These are phyloP conservation scores for Thaumatotibia leucotreta DNA, from an alignment of 1,140 invertebrate species.

Conservation along the genomic window DNA sequence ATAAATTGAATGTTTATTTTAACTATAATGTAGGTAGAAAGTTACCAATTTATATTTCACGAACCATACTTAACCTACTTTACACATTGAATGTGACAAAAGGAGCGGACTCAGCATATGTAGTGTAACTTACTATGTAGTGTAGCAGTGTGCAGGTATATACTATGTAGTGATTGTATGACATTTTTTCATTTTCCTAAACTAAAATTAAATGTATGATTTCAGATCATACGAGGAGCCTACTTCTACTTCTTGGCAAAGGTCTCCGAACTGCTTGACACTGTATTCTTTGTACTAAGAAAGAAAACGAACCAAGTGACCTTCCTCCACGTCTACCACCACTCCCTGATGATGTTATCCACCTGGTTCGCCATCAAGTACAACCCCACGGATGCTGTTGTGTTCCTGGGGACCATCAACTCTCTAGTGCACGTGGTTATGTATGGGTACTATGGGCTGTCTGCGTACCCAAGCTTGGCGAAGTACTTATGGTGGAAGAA, in stretches of 20 bases:
- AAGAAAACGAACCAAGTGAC: slow-evolving; percentile 87
- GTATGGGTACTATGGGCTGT: slow-evolving; percentile 89
- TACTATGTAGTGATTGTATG: no score
- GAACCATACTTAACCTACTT: no score
- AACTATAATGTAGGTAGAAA: no score
- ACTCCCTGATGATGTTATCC: slow-evolving; percentile 78
- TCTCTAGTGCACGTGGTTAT: slow-evolving; percentile 85
- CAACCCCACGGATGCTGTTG: slow-evolving; percentile 69
- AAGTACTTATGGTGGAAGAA: slow-evolving; percentile 95
- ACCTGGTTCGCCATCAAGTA: slow-evolving; percentile 75
- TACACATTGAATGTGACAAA: no score
- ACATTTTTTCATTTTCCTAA: no score
- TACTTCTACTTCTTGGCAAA: slow-evolving; percentile 74
- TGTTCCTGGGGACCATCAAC: slow-evolving; percentile 79
- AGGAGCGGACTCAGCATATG: no score
- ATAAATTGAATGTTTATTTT: no score
- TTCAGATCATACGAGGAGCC: slow-evolving; percentile 18
- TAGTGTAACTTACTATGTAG: no score
- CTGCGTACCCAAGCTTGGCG: slow-evolving; percentile 85
- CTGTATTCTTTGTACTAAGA: slow-evolving; percentile 89
- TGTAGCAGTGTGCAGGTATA: no score
- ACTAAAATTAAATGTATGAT: no score
- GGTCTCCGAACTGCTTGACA: slow-evolving; percentile 81
- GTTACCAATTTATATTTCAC: no score
- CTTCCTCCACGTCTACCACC: slow-evolving; percentile 85